Evolutionary conservation across 2,797 vertebrate genomes (phyloP), one percentile per base, ranked within the genome.

Genomic region (Trachurus trachurus): DNA sequence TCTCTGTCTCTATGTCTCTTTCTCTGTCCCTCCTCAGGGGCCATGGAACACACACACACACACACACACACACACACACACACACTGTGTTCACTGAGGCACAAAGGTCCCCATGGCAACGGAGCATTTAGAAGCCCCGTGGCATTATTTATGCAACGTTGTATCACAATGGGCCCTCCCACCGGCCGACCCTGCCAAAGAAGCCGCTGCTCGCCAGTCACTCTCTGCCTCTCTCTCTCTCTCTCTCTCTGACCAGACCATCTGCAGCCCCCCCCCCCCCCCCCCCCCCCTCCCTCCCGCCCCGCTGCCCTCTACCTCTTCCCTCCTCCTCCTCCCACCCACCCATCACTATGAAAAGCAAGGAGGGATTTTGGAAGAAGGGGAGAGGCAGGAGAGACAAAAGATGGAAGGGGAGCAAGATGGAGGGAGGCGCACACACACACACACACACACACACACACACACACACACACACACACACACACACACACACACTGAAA

Each of bases 91-190:
- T 96, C 96, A 96, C 92, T 88, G 94, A 96, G 94, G 96, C 97
- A 97, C 97, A 98, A 98, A 97, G 96, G 97, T 97, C 96, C 95
- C 97, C 96, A 98, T 98, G 94, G 96, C 95, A 97, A 99, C 97
- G 76, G 93, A 90, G 96, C 96, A 96, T 95, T 96, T 95, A 95
- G 95, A 94, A 96, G 96, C 96, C 96, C 96, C 76, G 89, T 92
- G 92, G 93, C 95, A 96, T 97, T 96, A 96, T 96, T 95, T 96
- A 96, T 95, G 96, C 97, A 96, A 96, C 96, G 93, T 95, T 96
- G 96, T 96, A 95, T 95, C 96, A 94, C 95, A 96, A 96, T 96
- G 93, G 94, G 94, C 92, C 93, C 96, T 96, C 96, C 96, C 95
- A 92, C 94, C 84, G 91, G 91, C 88, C 85, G 86, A 84, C 87